Evolutionary conservation across 2,888 invertebrate genomes (phyloP).

Genomic region (Smittia aterrima): DNA sequence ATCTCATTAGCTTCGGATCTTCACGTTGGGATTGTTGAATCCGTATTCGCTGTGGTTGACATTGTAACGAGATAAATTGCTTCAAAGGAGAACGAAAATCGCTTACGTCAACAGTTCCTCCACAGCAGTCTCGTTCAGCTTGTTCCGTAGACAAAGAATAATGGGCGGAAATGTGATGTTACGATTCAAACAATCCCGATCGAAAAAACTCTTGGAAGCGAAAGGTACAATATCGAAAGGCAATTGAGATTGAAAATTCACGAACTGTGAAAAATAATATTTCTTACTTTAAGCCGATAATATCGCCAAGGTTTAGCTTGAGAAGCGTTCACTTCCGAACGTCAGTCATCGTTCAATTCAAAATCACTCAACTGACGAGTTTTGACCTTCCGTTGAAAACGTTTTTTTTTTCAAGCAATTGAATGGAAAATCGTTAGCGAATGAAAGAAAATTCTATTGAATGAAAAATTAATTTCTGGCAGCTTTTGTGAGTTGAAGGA

Average conservation of each 20-base stretch:
- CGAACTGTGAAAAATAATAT: neutral
- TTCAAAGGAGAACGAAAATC: conserved; percentile 5
- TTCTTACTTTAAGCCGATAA: too few relatives aligned
- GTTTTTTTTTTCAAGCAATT: neutral
- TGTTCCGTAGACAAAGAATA: conserved; percentile 43
- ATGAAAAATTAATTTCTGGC: neutral
- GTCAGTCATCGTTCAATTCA: neutral
- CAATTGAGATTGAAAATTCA: too few relatives aligned
- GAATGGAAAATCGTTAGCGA: neutral
- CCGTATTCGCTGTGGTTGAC: neutral
- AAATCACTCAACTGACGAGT: neutral
- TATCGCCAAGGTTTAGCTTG: too few relatives aligned
- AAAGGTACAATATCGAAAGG: too few relatives aligned
- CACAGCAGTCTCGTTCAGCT: conserved; percentile 44
- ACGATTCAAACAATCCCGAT: conserved; percentile 44
- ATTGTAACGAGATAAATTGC: neutral
- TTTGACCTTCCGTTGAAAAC: neutral
- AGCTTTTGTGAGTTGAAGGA: neutral
- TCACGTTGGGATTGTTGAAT: neutral
- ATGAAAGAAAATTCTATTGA: neutral
- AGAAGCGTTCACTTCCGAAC: neutral
- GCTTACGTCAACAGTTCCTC: conserved; percentile 42
- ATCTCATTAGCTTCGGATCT: conserved; percentile 5
- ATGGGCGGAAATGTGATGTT: conserved; percentile 44
- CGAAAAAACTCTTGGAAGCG: too few relatives aligned